A percentile compares a stretch with the other conserved stretches of the same genome.
These are phyloP conservation scores for Pelecanus crispus DNA, from an alignment of 2,113 vertebrate species.

Conservation along the genomic window DNA sequence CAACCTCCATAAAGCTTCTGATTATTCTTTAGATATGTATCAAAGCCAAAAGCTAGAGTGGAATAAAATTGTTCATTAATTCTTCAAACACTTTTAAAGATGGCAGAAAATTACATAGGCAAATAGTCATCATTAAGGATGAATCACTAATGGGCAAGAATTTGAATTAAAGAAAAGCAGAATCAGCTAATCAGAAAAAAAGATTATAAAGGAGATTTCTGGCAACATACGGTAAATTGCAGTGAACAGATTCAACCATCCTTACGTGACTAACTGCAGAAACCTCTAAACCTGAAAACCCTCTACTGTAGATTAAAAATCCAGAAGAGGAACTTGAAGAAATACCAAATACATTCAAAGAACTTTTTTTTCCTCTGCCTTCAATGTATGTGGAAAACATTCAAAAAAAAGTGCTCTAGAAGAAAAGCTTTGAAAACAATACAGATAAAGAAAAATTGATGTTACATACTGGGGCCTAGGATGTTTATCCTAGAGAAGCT, in stretches of 20 bases:
- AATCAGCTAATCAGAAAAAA: background rate
- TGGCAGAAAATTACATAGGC: background rate
- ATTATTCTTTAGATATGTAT: constrained; percentile 1
- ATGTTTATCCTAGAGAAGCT: background rate
- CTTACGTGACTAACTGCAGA: background rate
- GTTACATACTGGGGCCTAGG: too few species aligned
- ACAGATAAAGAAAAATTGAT: background rate
- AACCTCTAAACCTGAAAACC: background rate
- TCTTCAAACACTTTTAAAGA: constrained; percentile 10
- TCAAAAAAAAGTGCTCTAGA: background rate
- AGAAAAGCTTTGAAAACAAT: background rate
- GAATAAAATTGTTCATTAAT: constrained; percentile 29
- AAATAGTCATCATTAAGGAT: constrained; percentile 8
- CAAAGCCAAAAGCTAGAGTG: background rate
- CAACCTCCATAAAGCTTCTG: background rate
- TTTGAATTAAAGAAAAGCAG: constrained; percentile 3
- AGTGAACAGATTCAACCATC: background rate
- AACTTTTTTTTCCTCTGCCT: background rate
- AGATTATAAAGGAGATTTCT: background rate
- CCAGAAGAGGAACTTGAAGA: background rate
- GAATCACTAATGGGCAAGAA: background rate
- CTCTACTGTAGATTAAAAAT: background rate
- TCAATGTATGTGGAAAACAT: background rate
- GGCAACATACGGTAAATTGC: background rate
- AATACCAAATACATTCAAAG: background rate